Evolutionary conservation across 2,888 invertebrate species (phyloP), one percentile per base, ranked within the genome.

Genomic region (Dryadula phaetusa): DNA sequence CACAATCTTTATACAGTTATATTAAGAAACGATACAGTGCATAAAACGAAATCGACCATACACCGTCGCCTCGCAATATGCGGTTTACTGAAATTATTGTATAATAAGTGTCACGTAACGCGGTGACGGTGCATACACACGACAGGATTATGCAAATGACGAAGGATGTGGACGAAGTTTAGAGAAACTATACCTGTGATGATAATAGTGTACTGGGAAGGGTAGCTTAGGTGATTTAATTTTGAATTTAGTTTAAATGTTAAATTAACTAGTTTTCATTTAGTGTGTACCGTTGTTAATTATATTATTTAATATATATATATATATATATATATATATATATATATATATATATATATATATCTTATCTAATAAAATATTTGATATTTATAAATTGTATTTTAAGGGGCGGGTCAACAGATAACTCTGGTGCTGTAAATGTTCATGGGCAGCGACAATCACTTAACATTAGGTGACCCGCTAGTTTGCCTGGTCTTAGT

Each of bases 101-200:
- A 72, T 69, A 72, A 72, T 70, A 68, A 69, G 52, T 58, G 66
- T 46, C 61, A 63, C 70, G 74, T 74, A 75, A 77, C 74, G 60
- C 62, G 64, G 69, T 47, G 62, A 63, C 61, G 60, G 28, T 25
- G 72, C 74, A 72, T 74, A 74, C 70, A 70, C 71, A 71, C 71
- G 67, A 64, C 64, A 22, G 49, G 70, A 75, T 75, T 75, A 75
- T 75, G 75, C 62, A 74, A 75, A 75, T 74, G 52, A 60, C 22
- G 47, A 20, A 61, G 67, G 64, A 70, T 73, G 72, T 70, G 72
- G 74, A 71, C 69, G 64, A 69, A 66, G 69, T 70, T 66, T 62
- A 69, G 70, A 70, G 62, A 69, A 71, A 71, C 66, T 69, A 63
- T 69, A 62, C 66, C 69, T 53, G 65, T 69, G 62, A 71, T 69